Base-by-base conservation (phyloP, 2,113 vertebrate species). In the Podarcis muralis region DNA sequence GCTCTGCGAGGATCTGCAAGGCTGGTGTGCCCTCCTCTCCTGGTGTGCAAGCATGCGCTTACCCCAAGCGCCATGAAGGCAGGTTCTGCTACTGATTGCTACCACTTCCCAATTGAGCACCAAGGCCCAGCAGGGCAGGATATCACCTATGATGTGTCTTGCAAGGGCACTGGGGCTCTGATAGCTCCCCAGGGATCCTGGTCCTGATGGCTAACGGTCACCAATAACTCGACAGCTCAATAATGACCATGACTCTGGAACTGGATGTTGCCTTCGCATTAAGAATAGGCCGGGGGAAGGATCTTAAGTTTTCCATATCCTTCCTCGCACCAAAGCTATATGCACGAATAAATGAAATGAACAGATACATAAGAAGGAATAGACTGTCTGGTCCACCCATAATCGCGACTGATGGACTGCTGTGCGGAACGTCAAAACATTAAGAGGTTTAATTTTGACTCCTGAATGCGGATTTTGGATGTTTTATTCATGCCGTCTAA, bases 401-500 rank as follows among this genome's bases (percentile, higher is more conserved):
- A 85, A 89, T 2, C 8, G 25, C 2, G 92, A 90, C 43, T n/a
- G 40, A 53, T 78, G 92, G 59, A 22, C 80, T 80, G 0, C 0
- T 0, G 18, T 72, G 48, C 53, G 81, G 6, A 69, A 66, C 91
- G 83, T 80, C 89, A 84, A 88, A 75, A 88, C 88, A 86, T 93
- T 86, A 89, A 69, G 59, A 32, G 1, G 81, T 79, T 95, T 92
- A 92, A 95, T 95, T 93, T 68, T 92, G 92, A 93, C 86, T 93
- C 87, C 91, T 89, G 95, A 92, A 92, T 65, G 86, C 95, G 92
- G 93, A 91, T 83, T 91, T 74, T 40, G 82, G 94, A 97, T 97
- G 97, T 97, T 97, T 97, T 97, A 97, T 97, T 96, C 96, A 97
- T 97, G 95, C 94, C 0, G 6, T 95, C 96, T 96, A 88, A 97